Base-by-base conservation (phyloP, 2,888 invertebrate genomes). In the Ceriagrion tenellum region DNA sequence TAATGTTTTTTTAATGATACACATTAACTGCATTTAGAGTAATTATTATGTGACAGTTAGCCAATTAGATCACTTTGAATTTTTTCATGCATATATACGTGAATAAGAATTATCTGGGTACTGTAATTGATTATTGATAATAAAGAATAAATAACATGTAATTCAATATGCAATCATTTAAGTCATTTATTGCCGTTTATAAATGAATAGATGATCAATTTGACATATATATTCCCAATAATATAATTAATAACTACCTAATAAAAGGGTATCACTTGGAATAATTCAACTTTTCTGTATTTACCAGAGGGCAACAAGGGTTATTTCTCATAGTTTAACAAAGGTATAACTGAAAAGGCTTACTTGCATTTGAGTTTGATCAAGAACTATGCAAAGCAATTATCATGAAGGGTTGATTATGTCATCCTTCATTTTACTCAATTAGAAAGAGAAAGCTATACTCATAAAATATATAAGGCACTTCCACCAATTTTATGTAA, bases 241-340 rank as follows among this genome's bases (percentile, higher is more conserved):
- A 69, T 69, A 69, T 93, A 69, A 47, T 47, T 74, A 47, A 26
- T 74, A 8, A 10, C 35, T 35, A 26, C 69, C 69, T 69, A 81
- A 74, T 13, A n/a, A 35, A 69, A 20, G 13, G 40, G 40, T 47
- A 93, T 63, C 93, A 93, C 93, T 93, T 69, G 69, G 93, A 93
- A 93, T 93, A 93, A 63, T 91, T 59, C 20, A 23, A 56, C 59
- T 93, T n/a, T 69, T 93, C 93, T 74, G 93, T 74, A 93, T 93
- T 93, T 47, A 35, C 93, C 93, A 93, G 13, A 2, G 93, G 93
- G 93, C 74, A 93, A 74, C 69, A 93, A 69, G 74, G 6, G 16
- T 55, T 16, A 81, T 35, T 35, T 81, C 12, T 35, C 23, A 12
- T 81, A 35, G n/a, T 35, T 35, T 35, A 23, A 81, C 81, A 35